Conservation (phyloP, 2,797 vertebrate species). For the Lutjanus argentimaculatus region DNA sequence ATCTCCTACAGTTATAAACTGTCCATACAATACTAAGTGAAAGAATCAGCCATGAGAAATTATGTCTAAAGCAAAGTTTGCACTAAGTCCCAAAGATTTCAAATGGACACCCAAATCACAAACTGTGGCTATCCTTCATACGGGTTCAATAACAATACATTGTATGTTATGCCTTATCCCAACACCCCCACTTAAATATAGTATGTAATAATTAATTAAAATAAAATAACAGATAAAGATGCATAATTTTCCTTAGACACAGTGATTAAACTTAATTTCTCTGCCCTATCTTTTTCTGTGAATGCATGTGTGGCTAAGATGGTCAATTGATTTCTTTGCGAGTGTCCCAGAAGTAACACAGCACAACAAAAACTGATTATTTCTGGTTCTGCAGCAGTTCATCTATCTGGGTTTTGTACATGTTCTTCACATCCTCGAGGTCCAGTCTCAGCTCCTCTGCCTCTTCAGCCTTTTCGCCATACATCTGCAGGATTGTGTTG, state of each 20-base stretch:
- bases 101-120: constrained; percentile 31
- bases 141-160: constrained; percentile 38
- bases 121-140: constrained; percentile 58
- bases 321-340: constrained; percentile 16
- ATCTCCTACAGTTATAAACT: constrained; percentile 49
- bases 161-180: constrained; percentile 28
- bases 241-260: constrained; percentile 39
- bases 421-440: constrained; percentile 98
- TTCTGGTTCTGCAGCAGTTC: constrained; percentile 93
- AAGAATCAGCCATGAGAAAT: constrained; percentile 36
- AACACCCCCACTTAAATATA: constrained; percentile 57
- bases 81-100: constrained; percentile 36
- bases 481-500: constrained; percentile 99
- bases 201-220: constrained; percentile 50
- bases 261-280: constrained; percentile 51
- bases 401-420: constrained; percentile 99
- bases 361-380: constrained; percentile 57
- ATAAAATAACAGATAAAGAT: constrained; percentile 50
- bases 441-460: constrained; percentile 96
- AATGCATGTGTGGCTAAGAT: constrained; percentile 43
- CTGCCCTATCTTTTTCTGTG: constrained; percentile 9
- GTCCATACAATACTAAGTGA: constrained; percentile 34
- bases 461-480: constrained; percentile 98
- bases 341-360: constrained; percentile 24
- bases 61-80: background rate